Conservation (phyloP, 2,113 vertebrate species). For the Catharus bicknelli region DNA sequence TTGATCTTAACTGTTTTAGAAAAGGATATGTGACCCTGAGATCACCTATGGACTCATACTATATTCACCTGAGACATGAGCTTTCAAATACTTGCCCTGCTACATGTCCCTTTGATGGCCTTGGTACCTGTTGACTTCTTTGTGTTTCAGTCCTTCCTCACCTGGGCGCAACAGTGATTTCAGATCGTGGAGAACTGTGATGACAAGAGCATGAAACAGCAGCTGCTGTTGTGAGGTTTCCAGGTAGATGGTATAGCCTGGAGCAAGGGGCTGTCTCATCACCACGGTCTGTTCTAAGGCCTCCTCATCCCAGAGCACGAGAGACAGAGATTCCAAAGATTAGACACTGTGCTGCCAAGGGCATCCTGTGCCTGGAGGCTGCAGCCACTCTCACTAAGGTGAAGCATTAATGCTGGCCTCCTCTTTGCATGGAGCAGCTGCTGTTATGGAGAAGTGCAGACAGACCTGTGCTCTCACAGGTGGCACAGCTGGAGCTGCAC, state of each 20-base stretch:
- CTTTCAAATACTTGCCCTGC: background rate
- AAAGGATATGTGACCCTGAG: background rate
- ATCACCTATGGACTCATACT: background rate
- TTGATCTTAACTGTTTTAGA: background rate
- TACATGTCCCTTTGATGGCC: background rate
- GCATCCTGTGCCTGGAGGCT: accelerated
- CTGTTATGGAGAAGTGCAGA: background rate
- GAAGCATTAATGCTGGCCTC: background rate
- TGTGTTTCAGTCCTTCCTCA: background rate
- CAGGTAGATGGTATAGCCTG: background rate
- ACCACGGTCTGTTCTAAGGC: background rate
- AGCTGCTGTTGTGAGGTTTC: background rate
- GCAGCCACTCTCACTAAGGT: accelerated
- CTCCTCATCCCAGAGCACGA: background rate
- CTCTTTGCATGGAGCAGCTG: background rate
- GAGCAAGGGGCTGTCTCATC: background rate
- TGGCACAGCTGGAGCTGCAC: background rate
- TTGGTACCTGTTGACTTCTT: background rate
- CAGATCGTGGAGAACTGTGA: accelerated
- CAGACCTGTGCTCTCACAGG: background rate
- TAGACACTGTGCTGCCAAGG: background rate
- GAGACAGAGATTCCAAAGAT: background rate
- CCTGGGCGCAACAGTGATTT: background rate
- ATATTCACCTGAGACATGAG: background rate
- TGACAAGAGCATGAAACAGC: background rate